Conservation (phyloP, 2,113 vertebrate species). For the Perognathus longimembris region DNA sequence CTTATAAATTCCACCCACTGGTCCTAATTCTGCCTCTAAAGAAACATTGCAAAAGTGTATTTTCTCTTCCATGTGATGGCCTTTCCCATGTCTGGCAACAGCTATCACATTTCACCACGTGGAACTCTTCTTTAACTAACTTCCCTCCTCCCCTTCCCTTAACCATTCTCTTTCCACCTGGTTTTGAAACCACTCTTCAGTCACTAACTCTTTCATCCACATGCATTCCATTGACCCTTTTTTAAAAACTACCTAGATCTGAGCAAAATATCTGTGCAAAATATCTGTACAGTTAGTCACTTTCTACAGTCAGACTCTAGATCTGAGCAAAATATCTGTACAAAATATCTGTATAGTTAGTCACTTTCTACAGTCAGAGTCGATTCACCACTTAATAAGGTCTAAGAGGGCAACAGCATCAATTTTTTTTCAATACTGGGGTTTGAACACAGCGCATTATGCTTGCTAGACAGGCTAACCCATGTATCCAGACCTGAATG, state of each 20-base stretch:
- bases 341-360: not conserved
- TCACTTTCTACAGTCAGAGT: not conserved
- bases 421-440: no score
- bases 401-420: not conserved
- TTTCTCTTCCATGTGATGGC: slow-evolving; percentile 60
- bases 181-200: not conserved
- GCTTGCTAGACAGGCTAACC: no score
- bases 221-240: not conserved
- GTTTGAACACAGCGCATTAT: no score
- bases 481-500: no score
- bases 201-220: not conserved
- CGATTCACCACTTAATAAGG: not conserved
- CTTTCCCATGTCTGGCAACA: slow-evolving; percentile 59
- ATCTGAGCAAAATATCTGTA: not conserved
- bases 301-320: not conserved
- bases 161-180: not conserved
- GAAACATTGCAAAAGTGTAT: slow-evolving; percentile 51
- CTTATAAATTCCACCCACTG: slow-evolving; percentile 73
- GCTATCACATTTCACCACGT: not conserved
- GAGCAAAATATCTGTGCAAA: not conserved
- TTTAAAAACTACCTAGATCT: not conserved
- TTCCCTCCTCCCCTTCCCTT: not conserved
- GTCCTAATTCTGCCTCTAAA: slow-evolving; percentile 75
- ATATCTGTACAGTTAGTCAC: not conserved
- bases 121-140: slow-evolving; percentile 21